Percentiles rank a stretch among this genome's conserved stretches.
These are phyloP conservation scores for Dipodomys stephensi DNA, from an alignment of 2,113 vertebrate species.

Conservation along the genomic window DNA sequence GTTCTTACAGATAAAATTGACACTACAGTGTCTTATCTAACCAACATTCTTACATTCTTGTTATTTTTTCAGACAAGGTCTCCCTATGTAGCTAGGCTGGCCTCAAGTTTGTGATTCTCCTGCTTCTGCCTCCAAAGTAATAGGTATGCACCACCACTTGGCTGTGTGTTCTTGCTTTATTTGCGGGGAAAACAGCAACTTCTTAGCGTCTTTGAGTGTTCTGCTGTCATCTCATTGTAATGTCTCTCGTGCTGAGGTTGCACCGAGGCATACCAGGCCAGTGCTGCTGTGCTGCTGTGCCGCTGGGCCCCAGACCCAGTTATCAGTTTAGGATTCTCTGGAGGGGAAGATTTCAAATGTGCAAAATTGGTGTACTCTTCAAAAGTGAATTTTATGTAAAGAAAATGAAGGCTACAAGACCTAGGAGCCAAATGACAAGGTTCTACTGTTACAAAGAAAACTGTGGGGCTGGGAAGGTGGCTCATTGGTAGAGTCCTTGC, in stretches of 20 bases:
- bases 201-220: conserved; percentile 36
- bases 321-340: not conserved
- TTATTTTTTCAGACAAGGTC: not conserved
- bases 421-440: no score
- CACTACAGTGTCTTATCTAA: not conserved
- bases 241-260: no score
- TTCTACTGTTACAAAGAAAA: no score
- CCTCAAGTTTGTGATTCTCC: no score
- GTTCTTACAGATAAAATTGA: conserved; percentile 61
- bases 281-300: no score
- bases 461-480: no score
- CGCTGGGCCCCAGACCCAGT: not conserved
- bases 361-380: not conserved
- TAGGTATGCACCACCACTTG: no score
- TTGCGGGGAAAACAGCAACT: not conserved
- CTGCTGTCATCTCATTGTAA: not conserved
- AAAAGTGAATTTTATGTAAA: no score
- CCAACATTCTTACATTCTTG: not conserved
- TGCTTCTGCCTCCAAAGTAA: no score
- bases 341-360: conserved; percentile 40
- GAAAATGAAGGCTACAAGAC: no score
- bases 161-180: not conserved
- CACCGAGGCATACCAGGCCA: not conserved
- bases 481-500: no score
- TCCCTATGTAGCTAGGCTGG: no score